A percentile compares a stretch with the other conserved stretches of the same genome.
Evolutionary conservation across 2,113 vertebrate genomes (phyloP).

Genomic region (Crocuta crocuta): DNA sequence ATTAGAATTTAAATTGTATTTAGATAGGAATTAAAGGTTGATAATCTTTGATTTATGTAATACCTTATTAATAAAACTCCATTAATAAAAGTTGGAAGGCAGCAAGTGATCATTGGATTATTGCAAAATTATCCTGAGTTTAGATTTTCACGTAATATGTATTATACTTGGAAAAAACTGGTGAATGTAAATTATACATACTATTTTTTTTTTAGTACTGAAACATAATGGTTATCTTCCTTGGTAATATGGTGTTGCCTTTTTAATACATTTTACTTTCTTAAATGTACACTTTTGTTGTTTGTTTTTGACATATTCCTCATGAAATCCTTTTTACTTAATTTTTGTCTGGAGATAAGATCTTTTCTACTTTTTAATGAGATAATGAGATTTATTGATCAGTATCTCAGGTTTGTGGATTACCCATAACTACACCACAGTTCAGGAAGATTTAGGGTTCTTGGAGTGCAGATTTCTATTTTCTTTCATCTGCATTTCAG

Average conservation of each 20-base stretch:
- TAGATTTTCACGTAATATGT: not conserved
- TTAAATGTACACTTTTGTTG: not conserved
- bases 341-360: not conserved
- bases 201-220: not conserved
- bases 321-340: not conserved
- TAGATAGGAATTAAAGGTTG: slow-evolving; percentile 18
- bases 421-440: not conserved
- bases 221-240: not conserved
- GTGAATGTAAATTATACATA: slow-evolving; percentile 16
- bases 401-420: not conserved
- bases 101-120: slow-evolving; percentile 5
- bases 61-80: not conserved
- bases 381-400: slow-evolving; percentile 13
- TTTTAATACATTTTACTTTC: slow-evolving; percentile 40
- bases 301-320: not conserved
- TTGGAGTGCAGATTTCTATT: not conserved
- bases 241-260: not conserved
- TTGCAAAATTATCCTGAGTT: not conserved
- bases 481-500: slow-evolving; percentile 19
- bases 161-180: not conserved
- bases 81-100: not conserved
- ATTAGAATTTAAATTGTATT: slow-evolving; percentile 12
- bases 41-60: not conserved
- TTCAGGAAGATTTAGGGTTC: not conserved
- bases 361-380: slow-evolving; percentile 14